Evolutionary conservation across 2,113 vertebrate species (phyloP), one percentile per base, ranked within the genome.

Genomic region (Ranitomeya variabilis): DNA sequence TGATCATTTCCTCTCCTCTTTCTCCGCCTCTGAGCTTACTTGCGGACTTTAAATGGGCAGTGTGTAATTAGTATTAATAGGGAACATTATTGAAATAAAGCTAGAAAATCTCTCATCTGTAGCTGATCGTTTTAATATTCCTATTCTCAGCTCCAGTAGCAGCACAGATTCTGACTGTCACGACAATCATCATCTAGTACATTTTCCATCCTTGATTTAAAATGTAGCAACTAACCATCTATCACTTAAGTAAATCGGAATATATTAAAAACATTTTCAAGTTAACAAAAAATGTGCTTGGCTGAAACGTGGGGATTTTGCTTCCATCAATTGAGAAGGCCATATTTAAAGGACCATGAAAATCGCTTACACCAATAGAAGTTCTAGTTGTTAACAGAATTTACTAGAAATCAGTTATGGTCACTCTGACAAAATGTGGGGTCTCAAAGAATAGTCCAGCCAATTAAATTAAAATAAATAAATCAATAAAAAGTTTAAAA

Each of bases 11-110:
- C 86, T 87, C 64, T 80, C 77, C 52, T 59, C 77, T 87, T 80
- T 87, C 77, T 71, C 86, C 86, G 86, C 86, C 86, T 87, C 86
- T 80, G 86, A 87, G 86, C 86, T 87, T 87, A 87, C 77, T 87
- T 64, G n/a, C 23, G 51, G 78, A 80, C 86, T 87, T 87, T 57
- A 87, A 87, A 87, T 87, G 78, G 86, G 77, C 77, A 87, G 77
- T 71, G 62, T 80, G 64, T 87, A 87, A 87, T 87, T 87, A 87
- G 86, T 87, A 87, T 87, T 87, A 87, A 87, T 87, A 87, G 86
- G 62, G 77, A 55, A 86, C 76, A 87, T 80, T 87, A 80, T 87
- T 87, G 86, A 80, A 80, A 87, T 87, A 80, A 87, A 87, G 64
- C 78, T 80, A 45, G 77, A 80, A 87, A 80, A 21, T 87, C 86